Percentiles rank a stretch among this genome's conserved stretches.
Conservation (phyloP, 2,888 invertebrate genomes). For the Eristalis arbustorum region DNA sequence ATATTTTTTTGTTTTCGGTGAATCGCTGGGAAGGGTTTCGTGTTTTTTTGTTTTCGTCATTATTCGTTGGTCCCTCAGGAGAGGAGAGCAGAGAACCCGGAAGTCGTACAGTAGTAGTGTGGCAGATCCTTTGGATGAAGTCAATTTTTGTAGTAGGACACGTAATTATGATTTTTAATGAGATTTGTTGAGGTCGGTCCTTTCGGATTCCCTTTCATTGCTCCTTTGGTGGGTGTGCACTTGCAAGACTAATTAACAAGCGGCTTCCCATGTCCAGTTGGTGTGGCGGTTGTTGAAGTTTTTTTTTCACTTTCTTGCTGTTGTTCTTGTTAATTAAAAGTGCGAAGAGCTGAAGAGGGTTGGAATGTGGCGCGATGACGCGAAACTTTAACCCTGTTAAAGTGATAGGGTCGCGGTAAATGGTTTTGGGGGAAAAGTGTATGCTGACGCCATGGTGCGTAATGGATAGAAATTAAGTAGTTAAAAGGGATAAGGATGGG, state of each 20-base stretch:
- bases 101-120: slow-evolving; percentile 23
- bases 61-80: slow-evolving; percentile 10
- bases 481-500: no score
- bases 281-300: background rate
- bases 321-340: slow-evolving; percentile 43
- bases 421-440: background rate
- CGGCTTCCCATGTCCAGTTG: slow-evolving; percentile 35
- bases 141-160: slow-evolving; percentile 37
- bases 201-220: slow-evolving; percentile 32
- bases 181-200: slow-evolving; percentile 60
- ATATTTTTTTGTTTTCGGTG: background rate
- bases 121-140: slow-evolving; percentile 32
- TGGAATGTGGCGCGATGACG: background rate
- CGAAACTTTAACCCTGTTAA: background rate
- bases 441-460: no score
- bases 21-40: background rate
- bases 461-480: no score
- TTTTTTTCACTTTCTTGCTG: background rate
- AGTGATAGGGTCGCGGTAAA: background rate
- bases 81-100: slow-evolving; percentile 27
- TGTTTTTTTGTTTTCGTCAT: slow-evolving; percentile 8
- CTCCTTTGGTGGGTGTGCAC: slow-evolving; percentile 37
- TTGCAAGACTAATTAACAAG: slow-evolving; percentile 52
- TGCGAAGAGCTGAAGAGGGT: background rate
- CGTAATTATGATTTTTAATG: slow-evolving; percentile 66